Evolutionary conservation across 2,113 vertebrate species (phyloP), one percentile per base, ranked within the genome.

Genomic region (Cyanoderma ruficeps): DNA sequence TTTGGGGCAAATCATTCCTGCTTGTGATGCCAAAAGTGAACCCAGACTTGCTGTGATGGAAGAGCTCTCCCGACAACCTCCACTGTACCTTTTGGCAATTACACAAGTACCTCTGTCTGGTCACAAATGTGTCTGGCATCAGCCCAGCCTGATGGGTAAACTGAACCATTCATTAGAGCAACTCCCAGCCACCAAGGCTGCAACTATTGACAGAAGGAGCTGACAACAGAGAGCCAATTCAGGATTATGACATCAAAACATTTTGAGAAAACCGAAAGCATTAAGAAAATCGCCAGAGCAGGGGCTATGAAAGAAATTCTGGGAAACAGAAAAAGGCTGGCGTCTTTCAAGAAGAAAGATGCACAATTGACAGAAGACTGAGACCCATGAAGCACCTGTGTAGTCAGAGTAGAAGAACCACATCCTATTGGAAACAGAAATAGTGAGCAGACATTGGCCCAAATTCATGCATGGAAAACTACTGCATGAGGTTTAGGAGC

Each of bases 211-310:
- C 35, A 77, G 83, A 80, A 86, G 83, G 42, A 77, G 14, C 59
- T 86, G 59, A 88, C 79, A 94, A 93, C 75, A 94, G 83, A 95
- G 90, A 77, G 50, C 88, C 88, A 70, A 90, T 90, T 92, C 92
- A 95, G 86, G 86, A 86, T 83, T 83, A 61, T 52, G 64, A 67
- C 90, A 92, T 39, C 79, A 93, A 94, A 97, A 90, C 90, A 92
- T 92, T 78, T 79, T n/a, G 60, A 86, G 76, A 81, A 96, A 94
- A 33, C 2, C 8, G 83, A 92, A 90, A 83, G 42, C 27, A 59
- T 67, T 83, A 83, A 83, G 71, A 33, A 92, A 90, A 92, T 80
- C 64, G 55, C 10, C 39, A 70, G 84, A 74, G 46, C 49, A 77
- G 31, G 24, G 33, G 46, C 28, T 83, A 17, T 35, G 68, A 83